Evolutionary conservation across 2,888 invertebrate genomes (phyloP), one percentile per base, ranked within the genome.

Genomic region (Lydus trimaculatus): DNA sequence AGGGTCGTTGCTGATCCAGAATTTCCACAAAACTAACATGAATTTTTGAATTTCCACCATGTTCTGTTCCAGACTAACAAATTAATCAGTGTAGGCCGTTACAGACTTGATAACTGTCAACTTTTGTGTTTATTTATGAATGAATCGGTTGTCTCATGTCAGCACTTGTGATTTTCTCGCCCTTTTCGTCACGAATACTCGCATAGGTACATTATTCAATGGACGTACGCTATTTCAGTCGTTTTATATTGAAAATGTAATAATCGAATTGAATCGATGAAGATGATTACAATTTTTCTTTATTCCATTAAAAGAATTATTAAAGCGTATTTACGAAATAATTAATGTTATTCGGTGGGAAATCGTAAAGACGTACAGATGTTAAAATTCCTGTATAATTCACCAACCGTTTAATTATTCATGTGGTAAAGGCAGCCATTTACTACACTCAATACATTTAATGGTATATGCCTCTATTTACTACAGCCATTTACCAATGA

Each of bases 301-400:
- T n/a, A 7, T n/a, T 43, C 11, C 3, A 9, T 48, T 48, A 3
- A 20, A 4, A 17, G 20, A 20, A 17, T 8, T 20, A 20, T 9
- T 48, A 9, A 48, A 48, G 20, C 23, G 64, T 60, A 66, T n/a
- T 70, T 67, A 66, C 67, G 48, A 65, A 72, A 72, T 74, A 69
- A 74, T 74, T 71, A 71, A 71, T 74, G 66, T 64, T 48, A 61
- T 58, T 67, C 66, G 61, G 63, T 66, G 70, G 69, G 66, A 67
- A 72, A 72, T 69, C 66, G 58, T 72, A 52, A 64, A 66, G 65
- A 63, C 59, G 36, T 65, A 39, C 67, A 70, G 70, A 69, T 66
- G 68, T 68, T 65, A 56, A 61, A 28, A 59, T 58, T 43, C 61
- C 65, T 72, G 61, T 65, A 69, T 68, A 72, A 72, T 66, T 69